phyloP scores from a whole-genome alignment of 1,140 invertebrate genomes.

The Magallana gigas region DNA sequence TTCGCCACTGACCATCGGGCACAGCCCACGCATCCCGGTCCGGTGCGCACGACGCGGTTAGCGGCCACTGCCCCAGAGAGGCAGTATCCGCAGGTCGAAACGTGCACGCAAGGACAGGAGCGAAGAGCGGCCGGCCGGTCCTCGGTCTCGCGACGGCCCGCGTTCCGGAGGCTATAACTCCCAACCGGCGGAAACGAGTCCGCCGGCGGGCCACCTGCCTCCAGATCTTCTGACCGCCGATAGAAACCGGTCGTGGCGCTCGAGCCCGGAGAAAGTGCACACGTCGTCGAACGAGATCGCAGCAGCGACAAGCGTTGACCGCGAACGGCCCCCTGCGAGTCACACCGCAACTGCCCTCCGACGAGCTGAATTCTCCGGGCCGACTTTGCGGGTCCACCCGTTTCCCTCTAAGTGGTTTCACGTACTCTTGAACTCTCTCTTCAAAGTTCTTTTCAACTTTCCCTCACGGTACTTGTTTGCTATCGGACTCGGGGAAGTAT shows the following conservation, averaged over 20 bases:
- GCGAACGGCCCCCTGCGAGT: slow-evolving; percentile 23
- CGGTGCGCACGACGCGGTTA: slow-evolving; percentile 47
- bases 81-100: slow-evolving; percentile 49
- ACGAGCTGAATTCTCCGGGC: slow-evolving; percentile 79
- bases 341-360: slow-evolving; percentile 64
- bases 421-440: slow-evolving; percentile 92
- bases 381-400: slow-evolving; percentile 79
- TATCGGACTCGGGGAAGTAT: slow-evolving; percentile 84
- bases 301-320: background rate
- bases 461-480: slow-evolving; percentile 94
- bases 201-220: slow-evolving; percentile 50
- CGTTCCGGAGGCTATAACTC: slow-evolving; percentile 41
- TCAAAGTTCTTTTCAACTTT: slow-evolving; percentile 95
- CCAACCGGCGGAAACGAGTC: background rate
- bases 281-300: slow-evolving; percentile 39
- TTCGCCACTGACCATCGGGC: slow-evolving; percentile 59
- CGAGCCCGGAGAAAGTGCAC: slow-evolving; percentile 55
- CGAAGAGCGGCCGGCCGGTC: slow-evolving; percentile 37
- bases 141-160: slow-evolving; percentile 52
- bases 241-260: slow-evolving; percentile 61
- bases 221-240: slow-evolving; percentile 56
- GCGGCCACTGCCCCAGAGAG: slow-evolving; percentile 49
- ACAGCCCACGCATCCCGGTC: slow-evolving; percentile 34
- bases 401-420: slow-evolving; percentile 89
- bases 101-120: slow-evolving; percentile 46